Percentiles rank a stretch among this genome's conserved stretches.
Conservation (phyloP, 1,140 invertebrate species). For the Venustaconcha ellipsiformis region DNA sequence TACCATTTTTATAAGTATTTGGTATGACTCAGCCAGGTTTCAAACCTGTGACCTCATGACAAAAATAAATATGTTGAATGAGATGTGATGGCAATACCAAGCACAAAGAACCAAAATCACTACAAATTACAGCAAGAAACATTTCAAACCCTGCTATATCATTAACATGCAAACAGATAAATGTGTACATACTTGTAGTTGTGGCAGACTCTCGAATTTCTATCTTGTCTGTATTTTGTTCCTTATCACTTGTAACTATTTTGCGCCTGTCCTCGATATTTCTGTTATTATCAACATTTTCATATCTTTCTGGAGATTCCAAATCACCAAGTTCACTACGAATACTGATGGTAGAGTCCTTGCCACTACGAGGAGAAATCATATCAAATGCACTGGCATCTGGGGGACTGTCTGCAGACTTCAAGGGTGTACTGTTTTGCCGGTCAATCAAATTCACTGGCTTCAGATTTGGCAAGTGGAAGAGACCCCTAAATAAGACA, state of each 20-base stretch:
- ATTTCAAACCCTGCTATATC: too few relatives aligned
- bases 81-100: too few relatives aligned
- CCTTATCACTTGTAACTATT: conserved; percentile 71
- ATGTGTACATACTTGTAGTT: conserved; percentile 66
- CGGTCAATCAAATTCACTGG: conserved; percentile 73
- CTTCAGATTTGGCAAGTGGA: conserved; percentile 59
- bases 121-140: too few relatives aligned
- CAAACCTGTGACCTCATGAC: too few relatives aligned
- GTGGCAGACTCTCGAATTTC: conserved; percentile 66
- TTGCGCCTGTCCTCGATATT: conserved; percentile 30
- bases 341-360: conserved; percentile 71
- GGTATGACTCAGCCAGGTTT: too few relatives aligned
- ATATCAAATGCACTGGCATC: conserved; percentile 56
- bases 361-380: conserved; percentile 64
- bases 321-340: conserved; percentile 71
- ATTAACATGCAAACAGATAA: too few relatives aligned
- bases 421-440: conserved; percentile 77
- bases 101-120: too few relatives aligned
- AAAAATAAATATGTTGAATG: too few relatives aligned
- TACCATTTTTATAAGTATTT: too few relatives aligned
- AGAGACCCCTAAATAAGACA: conserved; percentile 47
- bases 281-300: conserved; percentile 1
- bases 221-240: conserved; percentile 72
- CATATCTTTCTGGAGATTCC: conserved; percentile 43
- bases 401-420: conserved; percentile 56